A percentile compares a stretch with the other conserved stretches of the same genome.
phyloP scores from a whole-genome alignment of 1,140 invertebrate genomes.

The Bombus ignitus region DNA sequence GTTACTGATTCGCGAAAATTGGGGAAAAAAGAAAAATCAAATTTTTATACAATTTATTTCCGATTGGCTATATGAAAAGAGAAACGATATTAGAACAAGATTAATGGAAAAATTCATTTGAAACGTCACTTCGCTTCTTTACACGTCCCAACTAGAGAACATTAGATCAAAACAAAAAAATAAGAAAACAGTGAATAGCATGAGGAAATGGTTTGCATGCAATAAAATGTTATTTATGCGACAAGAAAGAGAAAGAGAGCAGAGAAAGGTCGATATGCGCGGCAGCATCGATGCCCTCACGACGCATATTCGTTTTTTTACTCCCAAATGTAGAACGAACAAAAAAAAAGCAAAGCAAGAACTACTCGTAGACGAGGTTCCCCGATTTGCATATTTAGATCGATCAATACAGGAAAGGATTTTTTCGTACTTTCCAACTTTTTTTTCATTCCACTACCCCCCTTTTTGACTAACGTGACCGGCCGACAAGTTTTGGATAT shows the following conservation, averaged over 20 bases:
- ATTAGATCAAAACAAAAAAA: not conserved
- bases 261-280: not conserved
- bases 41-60: not conserved
- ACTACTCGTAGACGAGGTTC: conserved; percentile 42
- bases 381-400: conserved; percentile 45
- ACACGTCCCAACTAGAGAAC: not conserved
- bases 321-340: conserved; percentile 31
- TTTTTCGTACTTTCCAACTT: conserved; percentile 56
- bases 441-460: conserved; percentile 49
- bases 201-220: conserved; percentile 38
- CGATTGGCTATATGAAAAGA: not conserved
- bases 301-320: conserved; percentile 25
- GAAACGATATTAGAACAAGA: not conserved
- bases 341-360: conserved; percentile 7
- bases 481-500: not conserved
- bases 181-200: conserved; percentile 18
- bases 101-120: not conserved
- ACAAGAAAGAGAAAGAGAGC: not conserved
- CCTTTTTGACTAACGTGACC: conserved; percentile 14
- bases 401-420: conserved; percentile 57
- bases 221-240: conserved; percentile 57
- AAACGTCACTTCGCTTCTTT: conserved; percentile 48
- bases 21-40: not conserved
- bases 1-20: not conserved
- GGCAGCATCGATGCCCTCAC: conserved; percentile 34